Percentiles rank a stretch among this genome's conserved stretches.
Conservation (phyloP, 2,113 vertebrate species). For the Scytalopus superciliaris region DNA sequence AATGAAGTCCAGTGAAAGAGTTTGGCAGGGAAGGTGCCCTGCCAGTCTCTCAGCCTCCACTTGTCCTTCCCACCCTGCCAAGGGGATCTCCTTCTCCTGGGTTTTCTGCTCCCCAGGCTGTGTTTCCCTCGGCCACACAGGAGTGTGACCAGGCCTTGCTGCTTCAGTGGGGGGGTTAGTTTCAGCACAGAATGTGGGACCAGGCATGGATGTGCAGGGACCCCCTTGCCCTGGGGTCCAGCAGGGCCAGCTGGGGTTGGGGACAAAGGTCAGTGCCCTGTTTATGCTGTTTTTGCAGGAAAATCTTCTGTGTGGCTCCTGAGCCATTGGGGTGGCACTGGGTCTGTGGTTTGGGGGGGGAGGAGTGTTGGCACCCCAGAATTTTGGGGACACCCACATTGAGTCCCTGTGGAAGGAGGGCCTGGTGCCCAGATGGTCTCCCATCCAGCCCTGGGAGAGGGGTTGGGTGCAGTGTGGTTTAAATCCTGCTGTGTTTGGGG, state of each 20-base stretch:
- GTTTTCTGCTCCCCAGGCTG: rapidly evolving
- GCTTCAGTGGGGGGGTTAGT: background rate
- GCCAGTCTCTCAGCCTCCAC: background rate
- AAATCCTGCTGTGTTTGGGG: background rate
- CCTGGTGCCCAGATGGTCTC: no score
- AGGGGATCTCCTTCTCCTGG: background rate
- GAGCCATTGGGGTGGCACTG: background rate
- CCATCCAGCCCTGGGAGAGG: background rate
- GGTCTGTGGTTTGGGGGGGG: rapidly evolving
- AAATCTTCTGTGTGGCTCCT: background rate
- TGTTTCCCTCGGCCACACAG: rapidly evolving
- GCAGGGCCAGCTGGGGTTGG: background rate
- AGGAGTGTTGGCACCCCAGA: background rate
- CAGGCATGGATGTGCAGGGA: background rate
- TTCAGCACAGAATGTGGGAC: rapidly evolving
- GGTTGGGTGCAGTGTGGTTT: background rate
- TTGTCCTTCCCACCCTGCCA: rapidly evolving
- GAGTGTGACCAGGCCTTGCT: rapidly evolving
- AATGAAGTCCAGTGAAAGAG: background rate
- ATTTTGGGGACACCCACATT: rapidly evolving
- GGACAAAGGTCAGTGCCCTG: rapidly evolving
- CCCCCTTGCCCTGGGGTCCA: background rate
- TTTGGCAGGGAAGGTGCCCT: background rate
- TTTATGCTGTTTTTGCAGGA: background rate
- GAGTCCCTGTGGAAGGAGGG: background rate